A percentile compares a stretch with the other conserved stretches of the same genome.
Evolutionary conservation across 2,888 invertebrate genomes (phyloP).

Genomic region (Nomada fabriciana): DNA sequence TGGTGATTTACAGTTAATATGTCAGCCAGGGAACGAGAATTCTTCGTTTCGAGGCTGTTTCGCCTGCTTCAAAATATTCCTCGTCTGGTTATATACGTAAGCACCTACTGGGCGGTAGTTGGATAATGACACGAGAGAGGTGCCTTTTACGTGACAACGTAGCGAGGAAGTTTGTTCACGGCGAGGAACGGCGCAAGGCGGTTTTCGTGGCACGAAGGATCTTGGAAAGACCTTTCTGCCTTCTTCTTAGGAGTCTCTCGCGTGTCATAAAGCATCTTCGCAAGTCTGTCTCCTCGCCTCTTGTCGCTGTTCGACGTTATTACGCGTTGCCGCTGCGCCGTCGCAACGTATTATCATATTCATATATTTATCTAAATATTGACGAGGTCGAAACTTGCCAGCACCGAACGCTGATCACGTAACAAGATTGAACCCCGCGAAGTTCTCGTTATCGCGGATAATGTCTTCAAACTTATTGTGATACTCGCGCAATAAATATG

Average conservation of each 20-base stretch:
- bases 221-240: slow-evolving; percentile 74
- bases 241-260: slow-evolving; percentile 57
- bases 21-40: neutral
- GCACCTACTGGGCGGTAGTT: slow-evolving; percentile 5
- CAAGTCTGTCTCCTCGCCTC: slow-evolving; percentile 43
- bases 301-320: slow-evolving; percentile 73
- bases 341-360: no score
- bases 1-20: no score
- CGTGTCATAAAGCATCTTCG: slow-evolving; percentile 75
- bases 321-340: slow-evolving; percentile 58
- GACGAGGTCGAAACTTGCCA: no score
- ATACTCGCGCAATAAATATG: neutral
- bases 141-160: slow-evolving; percentile 18
- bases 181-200: slow-evolving; percentile 54
- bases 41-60: neutral
- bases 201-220: slow-evolving; percentile 67
- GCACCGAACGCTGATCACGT: no score
- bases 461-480: no score
- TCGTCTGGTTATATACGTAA: slow-evolving; percentile 30
- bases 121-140: slow-evolving; percentile 47
- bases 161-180: slow-evolving; percentile 51
- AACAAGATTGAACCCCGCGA: no score
- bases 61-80: neutral
- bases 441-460: no score
- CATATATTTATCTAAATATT: no score